These are phyloP conservation scores for Pluvianellus socialis DNA, from an alignment of 2,113 vertebrate species.

Conservation along the genomic window DNA sequence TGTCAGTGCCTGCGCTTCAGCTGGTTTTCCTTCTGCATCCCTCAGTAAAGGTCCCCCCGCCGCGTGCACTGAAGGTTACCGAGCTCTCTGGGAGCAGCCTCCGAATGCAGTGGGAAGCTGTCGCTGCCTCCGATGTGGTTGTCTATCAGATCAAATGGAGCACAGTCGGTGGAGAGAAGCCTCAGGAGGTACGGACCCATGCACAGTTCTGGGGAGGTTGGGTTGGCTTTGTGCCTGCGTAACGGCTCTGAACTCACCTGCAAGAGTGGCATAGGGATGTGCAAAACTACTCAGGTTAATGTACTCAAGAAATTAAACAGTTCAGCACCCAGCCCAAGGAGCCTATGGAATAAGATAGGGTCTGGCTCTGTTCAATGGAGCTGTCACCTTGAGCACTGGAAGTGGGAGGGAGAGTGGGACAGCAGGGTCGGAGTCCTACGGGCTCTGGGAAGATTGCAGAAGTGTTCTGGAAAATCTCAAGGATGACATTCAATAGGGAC, in stretches of 20 bases:
- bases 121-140: conserved; percentile 81
- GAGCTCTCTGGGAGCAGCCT: conserved; percentile 83
- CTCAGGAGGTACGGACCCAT: conserved; percentile 79
- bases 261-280: not conserved
- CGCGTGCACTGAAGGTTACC: conserved; percentile 79
- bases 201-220: not conserved
- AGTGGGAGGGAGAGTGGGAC: not conserved
- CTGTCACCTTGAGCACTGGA: not conserved
- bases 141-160: conserved; percentile 94
- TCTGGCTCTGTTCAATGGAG: not conserved
- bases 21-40: not conserved
- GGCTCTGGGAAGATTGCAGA: conserved; percentile 26
- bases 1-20: not conserved
- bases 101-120: conserved; percentile 82
- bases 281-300: not conserved
- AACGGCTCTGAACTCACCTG: not conserved
- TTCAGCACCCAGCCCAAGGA: not conserved
- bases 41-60: conserved; percentile 86
- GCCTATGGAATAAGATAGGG: not conserved
- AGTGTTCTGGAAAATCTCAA: conserved; percentile 38
- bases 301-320: not conserved
- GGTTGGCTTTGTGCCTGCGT: not conserved
- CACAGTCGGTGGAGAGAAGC: conserved; percentile 81
- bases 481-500: conserved; percentile 54
- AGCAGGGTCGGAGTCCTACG: not conserved